phyloP scores from a whole-genome alignment of 2,797 vertebrate species.

The Premnoplex brunnescens region DNA sequence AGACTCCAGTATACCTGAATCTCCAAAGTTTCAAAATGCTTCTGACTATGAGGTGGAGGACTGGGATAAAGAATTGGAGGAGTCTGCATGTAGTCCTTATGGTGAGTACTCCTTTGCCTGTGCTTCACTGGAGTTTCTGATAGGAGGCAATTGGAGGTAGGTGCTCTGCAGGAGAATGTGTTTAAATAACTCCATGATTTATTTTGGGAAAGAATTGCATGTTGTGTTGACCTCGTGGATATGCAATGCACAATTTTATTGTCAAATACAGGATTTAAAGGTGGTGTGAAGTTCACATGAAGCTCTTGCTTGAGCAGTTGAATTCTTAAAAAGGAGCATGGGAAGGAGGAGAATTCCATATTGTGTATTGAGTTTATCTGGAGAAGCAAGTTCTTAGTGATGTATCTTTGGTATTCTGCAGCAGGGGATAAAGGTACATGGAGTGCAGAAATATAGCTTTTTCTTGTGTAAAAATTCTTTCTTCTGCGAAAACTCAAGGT shows the following conservation, averaged over 20 bases:
- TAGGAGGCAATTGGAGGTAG: neutral
- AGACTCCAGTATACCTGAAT: neutral
- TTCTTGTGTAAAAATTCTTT: neutral
- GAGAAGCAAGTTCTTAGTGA: neutral
- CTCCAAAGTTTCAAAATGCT: neutral
- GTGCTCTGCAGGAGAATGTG: neutral
- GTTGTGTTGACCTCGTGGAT: neutral
- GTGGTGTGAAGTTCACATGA: neutral
- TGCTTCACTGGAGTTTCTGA: neutral
- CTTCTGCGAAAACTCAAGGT: neutral
- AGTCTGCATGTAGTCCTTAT: conserved; percentile 52
- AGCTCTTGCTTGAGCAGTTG: neutral
- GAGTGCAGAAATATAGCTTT: neutral
- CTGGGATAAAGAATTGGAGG: conserved; percentile 76
- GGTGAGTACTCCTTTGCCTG: conserved; percentile 60
- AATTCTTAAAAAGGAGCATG: neutral
- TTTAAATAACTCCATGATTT: neutral
- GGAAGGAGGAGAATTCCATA: neutral
- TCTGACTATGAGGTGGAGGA: conserved; percentile 57
- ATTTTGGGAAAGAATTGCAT: neutral
- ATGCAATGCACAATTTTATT: neutral
- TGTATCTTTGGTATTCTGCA: neutral
- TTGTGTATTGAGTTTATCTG: neutral
- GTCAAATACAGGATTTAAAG: neutral
- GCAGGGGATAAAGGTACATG: neutral